These are phyloP conservation scores for Arbacia lixula DNA, from an alignment of 53 echinoderm and acorn worm species.

Conservation along the genomic window DNA sequence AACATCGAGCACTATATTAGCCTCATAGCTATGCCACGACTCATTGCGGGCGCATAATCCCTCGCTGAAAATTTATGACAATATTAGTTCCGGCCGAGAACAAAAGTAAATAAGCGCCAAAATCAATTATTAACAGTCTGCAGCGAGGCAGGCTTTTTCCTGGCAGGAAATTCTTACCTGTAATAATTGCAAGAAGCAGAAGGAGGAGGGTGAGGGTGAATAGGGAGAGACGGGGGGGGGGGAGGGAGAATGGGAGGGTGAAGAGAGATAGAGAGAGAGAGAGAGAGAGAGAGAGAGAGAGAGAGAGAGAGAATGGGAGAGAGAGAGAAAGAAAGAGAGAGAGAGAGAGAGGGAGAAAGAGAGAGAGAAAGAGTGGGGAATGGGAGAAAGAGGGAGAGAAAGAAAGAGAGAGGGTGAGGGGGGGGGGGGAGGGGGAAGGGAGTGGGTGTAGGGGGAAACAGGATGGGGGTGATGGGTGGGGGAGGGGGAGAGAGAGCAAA, in stretches of 20 bases:
- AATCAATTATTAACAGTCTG: no score
- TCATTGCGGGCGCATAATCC: no score
- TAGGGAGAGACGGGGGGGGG: neutral
- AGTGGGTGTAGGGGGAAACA: neutral
- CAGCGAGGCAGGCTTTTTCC: no score
- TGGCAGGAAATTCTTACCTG: no score
- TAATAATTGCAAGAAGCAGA: no score
- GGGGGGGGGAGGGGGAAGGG: neutral
- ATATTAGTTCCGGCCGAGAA: neutral
- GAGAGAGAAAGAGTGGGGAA: neutral
- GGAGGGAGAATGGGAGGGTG: neutral
- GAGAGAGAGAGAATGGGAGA: neutral
- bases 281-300: neutral
- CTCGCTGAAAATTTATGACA: neutral
- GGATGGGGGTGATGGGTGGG: no score
- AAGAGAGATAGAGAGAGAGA: neutral
- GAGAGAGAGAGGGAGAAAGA: neutral
- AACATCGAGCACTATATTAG: neutral
- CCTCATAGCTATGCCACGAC: no score
- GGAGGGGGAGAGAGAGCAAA: neutral
- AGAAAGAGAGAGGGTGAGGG: neutral
- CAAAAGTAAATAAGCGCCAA: constrained; percentile 2
- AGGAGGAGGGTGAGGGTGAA: no score
- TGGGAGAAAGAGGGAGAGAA: neutral
- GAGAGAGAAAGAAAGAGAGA: neutral